These are phyloP conservation scores for Sarcophaga peregrina DNA, from an alignment of 1,140 invertebrate species.

Conservation along the genomic window DNA sequence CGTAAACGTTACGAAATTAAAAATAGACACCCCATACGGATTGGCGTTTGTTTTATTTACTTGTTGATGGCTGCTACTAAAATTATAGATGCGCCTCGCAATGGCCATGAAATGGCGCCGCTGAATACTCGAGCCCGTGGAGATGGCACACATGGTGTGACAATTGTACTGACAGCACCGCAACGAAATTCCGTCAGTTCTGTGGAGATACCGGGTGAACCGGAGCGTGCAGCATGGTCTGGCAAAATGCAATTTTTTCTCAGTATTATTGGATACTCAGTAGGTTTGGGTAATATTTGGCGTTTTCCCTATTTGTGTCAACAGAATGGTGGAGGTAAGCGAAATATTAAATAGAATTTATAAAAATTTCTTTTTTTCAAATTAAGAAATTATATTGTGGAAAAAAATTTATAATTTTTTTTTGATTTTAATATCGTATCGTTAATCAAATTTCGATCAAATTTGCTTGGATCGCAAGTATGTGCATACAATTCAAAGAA, in stretches of 20 bases:
- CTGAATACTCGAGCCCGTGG: slow-evolving; percentile 75
- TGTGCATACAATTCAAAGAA: too few relatives aligned
- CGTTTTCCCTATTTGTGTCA: slow-evolving; percentile 95
- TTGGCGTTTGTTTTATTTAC: background rate
- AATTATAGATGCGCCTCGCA: slow-evolving; percentile 65
- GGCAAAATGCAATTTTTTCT: slow-evolving; percentile 91
- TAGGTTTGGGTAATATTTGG: slow-evolving; percentile 94
- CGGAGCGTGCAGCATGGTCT: slow-evolving; percentile 80
- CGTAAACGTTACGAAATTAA: background rate
- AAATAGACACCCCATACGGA: background rate
- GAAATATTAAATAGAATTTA: background rate
- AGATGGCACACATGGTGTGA: slow-evolving; percentile 72
- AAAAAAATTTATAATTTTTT: too few relatives aligned
- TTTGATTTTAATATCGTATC: too few relatives aligned
- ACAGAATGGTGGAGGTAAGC: slow-evolving; percentile 93
- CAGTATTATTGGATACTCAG: slow-evolving; percentile 89
- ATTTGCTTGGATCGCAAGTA: too few relatives aligned
- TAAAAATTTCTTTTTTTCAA: too few relatives aligned
- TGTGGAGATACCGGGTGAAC: slow-evolving; percentile 65
- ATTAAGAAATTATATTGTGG: too few relatives aligned
- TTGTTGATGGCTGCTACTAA: slow-evolving; percentile 65
- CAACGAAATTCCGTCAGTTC: slow-evolving; percentile 70
- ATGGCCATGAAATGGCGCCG: slow-evolving; percentile 81
- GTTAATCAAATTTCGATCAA: too few relatives aligned
- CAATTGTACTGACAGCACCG: slow-evolving; percentile 71